A percentile compares a stretch with the other conserved stretches of the same genome.
These are phyloP conservation scores for Eilema depressum DNA, from an alignment of 2,888 invertebrate species.

Conservation along the genomic window DNA sequence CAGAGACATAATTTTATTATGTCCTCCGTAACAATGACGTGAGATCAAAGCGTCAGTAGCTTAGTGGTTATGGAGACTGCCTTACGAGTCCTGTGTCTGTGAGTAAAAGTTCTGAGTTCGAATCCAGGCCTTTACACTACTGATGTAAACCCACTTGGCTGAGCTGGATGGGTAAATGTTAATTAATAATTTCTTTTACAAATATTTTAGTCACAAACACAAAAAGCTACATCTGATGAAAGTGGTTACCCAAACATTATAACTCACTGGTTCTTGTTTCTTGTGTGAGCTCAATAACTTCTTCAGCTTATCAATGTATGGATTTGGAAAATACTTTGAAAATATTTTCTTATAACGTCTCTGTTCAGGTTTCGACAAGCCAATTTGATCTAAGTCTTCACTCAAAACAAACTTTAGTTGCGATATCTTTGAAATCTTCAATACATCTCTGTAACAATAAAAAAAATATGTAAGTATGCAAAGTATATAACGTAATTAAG, in stretches of 20 bases:
- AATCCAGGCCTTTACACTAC: no score
- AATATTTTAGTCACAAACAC: no score
- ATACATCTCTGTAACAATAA: constrained; percentile 90
- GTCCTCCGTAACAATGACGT: no score
- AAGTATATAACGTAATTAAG: neutral
- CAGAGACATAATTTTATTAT: no score
- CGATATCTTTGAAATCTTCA: constrained; percentile 95
- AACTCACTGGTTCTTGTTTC: constrained; percentile 82
- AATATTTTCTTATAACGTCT: constrained; percentile 97
- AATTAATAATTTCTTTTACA: no score
- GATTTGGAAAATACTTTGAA: constrained; percentile 97
- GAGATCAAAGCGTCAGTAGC: no score
- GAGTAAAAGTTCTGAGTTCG: no score
- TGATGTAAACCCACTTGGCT: no score
- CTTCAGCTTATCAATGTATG: constrained; percentile 96
- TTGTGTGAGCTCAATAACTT: constrained; percentile 90
- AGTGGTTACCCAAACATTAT: neutral
- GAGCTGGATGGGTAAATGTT: no score
- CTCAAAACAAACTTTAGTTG: constrained; percentile 98
- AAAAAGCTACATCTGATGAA: neutral
- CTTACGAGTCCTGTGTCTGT: no score
- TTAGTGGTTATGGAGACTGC: no score
- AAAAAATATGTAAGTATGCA: constrained; percentile 5
- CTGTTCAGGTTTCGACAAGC: constrained; percentile 98
- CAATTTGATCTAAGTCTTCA: constrained; percentile 96